Base-by-base conservation (phyloP, 2,113 vertebrate genomes). In the Engraulis encrasicolus region DNA sequence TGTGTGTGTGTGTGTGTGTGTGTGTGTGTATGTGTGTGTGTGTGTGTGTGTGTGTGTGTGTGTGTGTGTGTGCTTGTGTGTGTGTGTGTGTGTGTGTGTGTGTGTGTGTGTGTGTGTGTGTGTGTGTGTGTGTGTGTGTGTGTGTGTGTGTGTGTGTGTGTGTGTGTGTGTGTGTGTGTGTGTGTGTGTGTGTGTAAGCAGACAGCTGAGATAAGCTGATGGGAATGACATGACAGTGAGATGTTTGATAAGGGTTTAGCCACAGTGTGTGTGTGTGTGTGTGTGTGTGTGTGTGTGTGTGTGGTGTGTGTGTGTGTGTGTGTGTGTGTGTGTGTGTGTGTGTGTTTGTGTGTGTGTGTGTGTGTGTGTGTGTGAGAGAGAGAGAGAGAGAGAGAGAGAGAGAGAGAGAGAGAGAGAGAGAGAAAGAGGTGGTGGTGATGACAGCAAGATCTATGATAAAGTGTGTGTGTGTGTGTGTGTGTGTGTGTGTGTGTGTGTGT, bases 281-380 rank as follows among this genome's bases (percentile, higher is more conserved):
- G 40, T 45, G 40, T 45, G 40, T 45, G 40, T 45, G 40, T 45
- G 7, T 23, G n/a, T 49, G 78, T 20, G 20, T 45, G 40, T 45
- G 40, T 3, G 3, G 40, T 45, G 40, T 45, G 40, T 45, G 40
- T 45, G 40, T 45, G 40, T 45, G 40, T 45, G 40, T 45, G 38
- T 11, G 74, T 31, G 74, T 78, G 77, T 77, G 14, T 34, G 34
- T 19, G 36, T 20, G 77, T 34, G 79, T 80, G n/a, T 50, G 45
- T 80, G 78, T 20, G 78, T 79, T 36, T 50, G 78, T 50, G 40
- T 50, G n/a, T 31, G 40, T 50, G 78, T 50, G 48, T 45, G 40
- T 45, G 40, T 45, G 40, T 9, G 40, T 45, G 40, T 45, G 40
- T 5, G 40, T 5, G 40, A 45, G 40, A 45, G 40, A 45, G 40